phyloP scores from a whole-genome alignment of 2,113 vertebrate genomes.

The Labeo catla region DNA sequence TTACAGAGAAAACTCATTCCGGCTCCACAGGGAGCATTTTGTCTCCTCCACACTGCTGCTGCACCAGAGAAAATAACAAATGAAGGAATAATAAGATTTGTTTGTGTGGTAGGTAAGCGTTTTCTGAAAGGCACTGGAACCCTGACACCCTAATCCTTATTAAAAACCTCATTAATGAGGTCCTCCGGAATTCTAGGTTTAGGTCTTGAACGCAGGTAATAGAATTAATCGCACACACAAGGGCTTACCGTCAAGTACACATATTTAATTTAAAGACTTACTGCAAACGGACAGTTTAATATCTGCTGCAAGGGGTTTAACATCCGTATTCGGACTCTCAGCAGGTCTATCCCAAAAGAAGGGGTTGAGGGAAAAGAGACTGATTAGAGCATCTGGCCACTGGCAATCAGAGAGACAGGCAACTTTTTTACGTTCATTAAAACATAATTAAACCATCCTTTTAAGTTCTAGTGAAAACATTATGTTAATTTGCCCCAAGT shows the following conservation, averaged over 20 bases:
- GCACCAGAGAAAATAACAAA: conserved; percentile 38
- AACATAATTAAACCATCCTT: conserved; percentile 58
- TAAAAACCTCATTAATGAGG: conserved; percentile 41
- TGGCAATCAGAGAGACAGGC: conserved; percentile 47
- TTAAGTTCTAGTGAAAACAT: conserved; percentile 55
- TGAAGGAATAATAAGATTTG: conserved; percentile 38
- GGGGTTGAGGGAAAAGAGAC: too few species aligned
- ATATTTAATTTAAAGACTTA: conserved; percentile 47
- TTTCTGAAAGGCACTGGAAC: conserved; percentile 39
- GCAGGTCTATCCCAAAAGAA: not conserved
- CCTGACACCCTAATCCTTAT: conserved; percentile 46
- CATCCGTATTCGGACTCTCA: conserved; percentile 21
- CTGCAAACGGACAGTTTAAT: conserved; percentile 55
- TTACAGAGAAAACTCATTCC: conserved; percentile 43
- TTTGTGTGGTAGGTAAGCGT: conserved; percentile 18
- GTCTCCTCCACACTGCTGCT: conserved; percentile 34
- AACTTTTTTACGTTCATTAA: conserved; percentile 53
- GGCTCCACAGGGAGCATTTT: conserved; percentile 44
- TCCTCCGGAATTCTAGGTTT: conserved; percentile 52
- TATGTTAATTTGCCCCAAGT: conserved; percentile 41
- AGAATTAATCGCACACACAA: conserved; percentile 58
- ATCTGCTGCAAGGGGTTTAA: conserved; percentile 53
- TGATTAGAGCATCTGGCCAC: conserved; percentile 50
- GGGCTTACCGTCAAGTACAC: conserved; percentile 36
- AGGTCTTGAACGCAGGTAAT: conserved; percentile 52